Evolutionary conservation across 2,113 vertebrate genomes (phyloP), one percentile per base, ranked within the genome.

Genomic region (Enhydra lutris): DNA sequence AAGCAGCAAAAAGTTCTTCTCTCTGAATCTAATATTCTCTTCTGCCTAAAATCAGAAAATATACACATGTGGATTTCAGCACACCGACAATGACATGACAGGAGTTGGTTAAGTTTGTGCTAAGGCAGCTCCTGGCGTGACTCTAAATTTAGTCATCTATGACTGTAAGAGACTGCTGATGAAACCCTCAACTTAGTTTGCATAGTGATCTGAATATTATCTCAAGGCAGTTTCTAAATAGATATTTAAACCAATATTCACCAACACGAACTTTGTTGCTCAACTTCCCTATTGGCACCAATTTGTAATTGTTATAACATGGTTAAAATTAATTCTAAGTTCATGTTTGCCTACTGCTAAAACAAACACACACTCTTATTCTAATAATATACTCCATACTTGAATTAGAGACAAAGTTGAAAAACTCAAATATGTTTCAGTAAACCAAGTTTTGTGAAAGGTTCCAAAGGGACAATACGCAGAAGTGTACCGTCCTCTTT

Each of bases 41-140:
- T 92, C 82, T 97, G 89, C 42, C 94, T 92, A 84, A 95, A 96
- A 90, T 96, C 91, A 95, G 89, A 96, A 98, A 96, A 92, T 94
- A 96, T 86, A 95, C 74, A 95, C 63, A 79, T 91, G 67, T 71
- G 74, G 83, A 92, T 93, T 96, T 97, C 96, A 95, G 67, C 82
- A 96, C 47, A 80, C 42, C 97, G 93, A 96, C 82, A 95, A 23
- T 17, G 55, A 95, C 86, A 84, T 96, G 86, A 78, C 61, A 93
- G 94, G 80, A 83, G 86, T 78, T 87, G 47, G 39, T 84, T 91
- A 73, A 76, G 47, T 97, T 91, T 91, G 36, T 86, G 86, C 47
- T 80, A 57, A 94, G 47, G 26, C 61, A 97, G 85, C 93, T 79
- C 31, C 26, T 95, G 50, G 94, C 78, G 76, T 36, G 45, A 65